These are phyloP conservation scores for Arvicanthis niloticus DNA, from an alignment of 2,113 vertebrate species.

Conservation along the genomic window DNA sequence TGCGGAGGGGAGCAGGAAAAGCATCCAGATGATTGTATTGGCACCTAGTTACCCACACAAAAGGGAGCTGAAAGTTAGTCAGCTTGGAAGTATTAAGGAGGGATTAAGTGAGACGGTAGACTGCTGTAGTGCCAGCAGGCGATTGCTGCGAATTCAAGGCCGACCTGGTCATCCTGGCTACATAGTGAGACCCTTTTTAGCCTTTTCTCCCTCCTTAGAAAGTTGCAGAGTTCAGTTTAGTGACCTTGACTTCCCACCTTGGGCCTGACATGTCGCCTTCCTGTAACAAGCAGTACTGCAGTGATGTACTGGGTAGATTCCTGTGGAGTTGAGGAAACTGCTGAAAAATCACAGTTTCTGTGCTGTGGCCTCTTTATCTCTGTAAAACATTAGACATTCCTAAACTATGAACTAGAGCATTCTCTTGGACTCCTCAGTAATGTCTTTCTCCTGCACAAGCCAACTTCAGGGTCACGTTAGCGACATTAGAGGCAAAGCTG, in stretches of 20 bases:
- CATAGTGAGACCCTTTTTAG: not conserved
- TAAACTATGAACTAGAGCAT: not conserved
- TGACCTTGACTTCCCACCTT: not conserved
- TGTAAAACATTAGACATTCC: not conserved
- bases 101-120: not conserved
- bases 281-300: not conserved
- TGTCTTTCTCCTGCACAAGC: not conserved
- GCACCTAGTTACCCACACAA: not conserved
- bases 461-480: conserved; percentile 24
- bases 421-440: conserved; percentile 50
- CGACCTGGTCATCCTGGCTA: not conserved
- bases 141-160: not conserved
- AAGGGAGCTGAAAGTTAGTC: not conserved
- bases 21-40: not conserved
- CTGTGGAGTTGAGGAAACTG: not conserved
- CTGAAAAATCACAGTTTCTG: conserved; percentile 23
- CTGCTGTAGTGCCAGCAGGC: not conserved
- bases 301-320: not conserved
- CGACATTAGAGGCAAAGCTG: conserved; percentile 4
- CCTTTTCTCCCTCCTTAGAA: not conserved
- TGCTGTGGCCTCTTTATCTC: not conserved
- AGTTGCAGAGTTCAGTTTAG: not conserved
- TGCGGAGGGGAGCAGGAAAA: conserved; percentile 1
- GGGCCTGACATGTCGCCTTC: not conserved
- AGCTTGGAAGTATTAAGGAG: not conserved